Base-by-base conservation (phyloP, 2,888 invertebrate species). In the Thymelicus acteon region DNA sequence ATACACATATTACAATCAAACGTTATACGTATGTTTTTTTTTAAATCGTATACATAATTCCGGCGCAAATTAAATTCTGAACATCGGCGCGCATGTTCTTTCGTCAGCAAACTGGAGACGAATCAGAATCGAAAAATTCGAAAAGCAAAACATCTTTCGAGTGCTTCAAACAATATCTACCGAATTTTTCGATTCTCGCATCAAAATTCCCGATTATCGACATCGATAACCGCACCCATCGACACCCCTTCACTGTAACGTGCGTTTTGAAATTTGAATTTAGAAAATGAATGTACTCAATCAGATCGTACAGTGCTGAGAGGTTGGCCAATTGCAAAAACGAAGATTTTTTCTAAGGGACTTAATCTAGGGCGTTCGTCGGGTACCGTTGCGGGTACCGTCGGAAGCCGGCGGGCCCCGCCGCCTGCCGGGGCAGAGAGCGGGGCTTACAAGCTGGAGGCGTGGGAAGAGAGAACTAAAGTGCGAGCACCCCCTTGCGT, bases 401-500 rank as follows among this genome's bases (percentile, higher is more conserved):
- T 66, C 78, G 75, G 68, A 75, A 75, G 72, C 79, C 76, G 75
- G 74, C 76, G 79, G 78, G 74, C 76, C 75, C 71, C 80, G 70
- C 40, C 31, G 47, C 24, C 47, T 68, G 68, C 68, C 68, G 61
- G 47, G 68, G 68, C 68, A 62, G 60, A 44, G 49, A 40, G 60
- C 70, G 49, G 77, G 77, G 81, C 81, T 83, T 84, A 88, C 84
- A 90, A 90, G 89, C 87, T 84, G 87, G 91, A 91, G 92, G 91
- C 92, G 93, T 92, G 92, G 91, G 88, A 91, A 88, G 83, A 85
- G 84, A 84, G 76, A 90, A 90, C 89, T 92, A 92, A 84, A 94
- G 94, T 95, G 95, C 95, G 95, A 95, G 95, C 95, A 95, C 95
- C 95, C 95, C 95, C 94, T 92, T 91, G 89, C 89, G 90, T 89